Evolutionary conservation across 2,113 vertebrate genomes (phyloP).

Genomic region (Urocynchramus pylzowi): DNA sequence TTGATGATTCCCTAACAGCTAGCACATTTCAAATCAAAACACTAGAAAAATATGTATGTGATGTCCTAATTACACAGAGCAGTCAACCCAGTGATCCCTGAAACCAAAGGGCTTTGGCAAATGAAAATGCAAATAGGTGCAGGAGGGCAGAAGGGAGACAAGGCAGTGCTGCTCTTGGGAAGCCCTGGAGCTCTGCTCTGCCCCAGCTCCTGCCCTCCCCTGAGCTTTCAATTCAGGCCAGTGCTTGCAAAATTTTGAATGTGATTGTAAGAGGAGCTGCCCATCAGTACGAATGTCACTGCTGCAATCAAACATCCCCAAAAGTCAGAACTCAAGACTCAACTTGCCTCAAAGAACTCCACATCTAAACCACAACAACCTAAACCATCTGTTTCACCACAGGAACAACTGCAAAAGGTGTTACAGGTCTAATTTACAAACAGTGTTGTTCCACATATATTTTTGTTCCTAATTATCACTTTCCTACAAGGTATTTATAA

Average conservation of each 20-base stretch:
- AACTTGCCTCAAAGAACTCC: not conserved
- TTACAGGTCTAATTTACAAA: not conserved
- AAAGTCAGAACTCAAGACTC: not conserved
- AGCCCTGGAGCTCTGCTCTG: not conserved
- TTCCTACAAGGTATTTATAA: not conserved
- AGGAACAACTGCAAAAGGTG: not conserved
- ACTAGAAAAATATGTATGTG: not conserved
- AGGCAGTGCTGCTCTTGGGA: not conserved
- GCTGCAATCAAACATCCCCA: not conserved
- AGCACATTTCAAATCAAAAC: not conserved
- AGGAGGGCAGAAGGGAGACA: not conserved
- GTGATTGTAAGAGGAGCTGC: not conserved
- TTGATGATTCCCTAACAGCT: not conserved
- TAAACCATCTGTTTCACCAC: not conserved
- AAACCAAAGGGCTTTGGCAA: not conserved
- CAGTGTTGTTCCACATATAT: not conserved
- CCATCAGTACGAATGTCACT: not conserved
- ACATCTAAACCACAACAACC: not conserved
- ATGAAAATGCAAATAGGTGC: not conserved
- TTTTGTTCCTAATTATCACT: not conserved
- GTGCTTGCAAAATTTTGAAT: not conserved
- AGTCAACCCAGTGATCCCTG: not conserved
- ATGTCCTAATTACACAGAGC: not conserved
- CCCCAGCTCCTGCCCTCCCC: not conserved
- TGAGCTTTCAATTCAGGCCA: not conserved